Base-by-base conservation (phyloP, 2,113 vertebrate species). In the Gnathonemus longibarbis region DNA sequence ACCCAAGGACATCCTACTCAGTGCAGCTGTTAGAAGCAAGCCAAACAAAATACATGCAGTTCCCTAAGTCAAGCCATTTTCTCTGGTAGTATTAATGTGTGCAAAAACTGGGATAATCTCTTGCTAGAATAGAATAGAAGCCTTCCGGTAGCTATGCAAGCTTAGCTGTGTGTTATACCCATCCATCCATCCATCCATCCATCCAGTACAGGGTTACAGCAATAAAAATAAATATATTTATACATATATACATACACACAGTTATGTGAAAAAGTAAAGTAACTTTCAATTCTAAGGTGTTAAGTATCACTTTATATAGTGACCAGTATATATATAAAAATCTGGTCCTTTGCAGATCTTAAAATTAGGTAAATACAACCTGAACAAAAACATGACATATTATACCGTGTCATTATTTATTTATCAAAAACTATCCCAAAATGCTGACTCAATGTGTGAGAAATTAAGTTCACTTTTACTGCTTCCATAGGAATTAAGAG, bases 1-100 rank as follows among this genome's bases (percentile, higher is more conserved):
- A 46, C 88, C 88, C 62, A 88, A 50, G 62, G 62, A 77, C 88
- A 88, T 70, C 35, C 87, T 24, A 39, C 87, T 66, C 62, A 45
- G 46, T 45, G 66, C 42, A n/a, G 58, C 42, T 66, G 24, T 70
- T 58, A 88, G 56, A 88, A 24, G 46, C n/a, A 88, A 66, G 62
- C 27, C 66, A 88, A 62, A 88, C 24, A 88, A 70, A 70, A 70
- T 49, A 8, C 24, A 27, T 45, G 9, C 19, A 42, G 19, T 45
- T 70, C 58, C 45, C 58, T 2, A 27, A 58, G 62, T 62, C 42
- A 46, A 66, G 42, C 46, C 45, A 88, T 88, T 45, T n/a, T n/a
- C 62, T 88, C 88, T 88, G 11, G 15, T 35, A 7, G 70, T 77
- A 77, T 70, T 70, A 31, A 70, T 70, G 62, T 77, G 35, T 80